These are phyloP conservation scores for Macquaria ambigua DNA, from an alignment of 2,113 vertebrate species.

Conservation along the genomic window DNA sequence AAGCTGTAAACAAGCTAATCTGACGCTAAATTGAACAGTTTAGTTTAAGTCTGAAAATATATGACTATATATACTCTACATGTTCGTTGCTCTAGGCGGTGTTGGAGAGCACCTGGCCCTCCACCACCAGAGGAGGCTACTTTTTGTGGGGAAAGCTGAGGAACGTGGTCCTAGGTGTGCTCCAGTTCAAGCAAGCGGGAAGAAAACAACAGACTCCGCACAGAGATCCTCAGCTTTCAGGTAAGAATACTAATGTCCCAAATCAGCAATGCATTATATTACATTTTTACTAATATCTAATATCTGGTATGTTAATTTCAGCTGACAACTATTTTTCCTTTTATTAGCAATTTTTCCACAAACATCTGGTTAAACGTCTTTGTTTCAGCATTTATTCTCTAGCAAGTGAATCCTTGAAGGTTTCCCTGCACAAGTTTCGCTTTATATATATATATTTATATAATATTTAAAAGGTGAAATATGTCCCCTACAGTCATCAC, in stretches of 20 bases:
- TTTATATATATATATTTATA: no score
- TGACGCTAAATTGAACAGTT: neutral
- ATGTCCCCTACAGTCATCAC: neutral
- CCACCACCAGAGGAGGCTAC: conserved; percentile 95
- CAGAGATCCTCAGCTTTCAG: conserved; percentile 88
- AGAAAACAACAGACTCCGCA: conserved; percentile 85
- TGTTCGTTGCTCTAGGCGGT: conserved; percentile 87
- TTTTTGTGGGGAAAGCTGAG: conserved; percentile 98
- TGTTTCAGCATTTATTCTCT: neutral
- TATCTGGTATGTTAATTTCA: neutral
- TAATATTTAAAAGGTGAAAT: neutral
- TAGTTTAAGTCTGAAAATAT: neutral
- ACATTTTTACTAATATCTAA: neutral
- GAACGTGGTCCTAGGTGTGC: conserved; percentile 93
- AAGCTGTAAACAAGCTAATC: neutral
- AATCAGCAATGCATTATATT: neutral
- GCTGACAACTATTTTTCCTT: neutral
- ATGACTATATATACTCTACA: neutral
- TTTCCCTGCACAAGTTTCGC: neutral
- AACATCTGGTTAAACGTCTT: neutral
- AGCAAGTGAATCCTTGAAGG: neutral
- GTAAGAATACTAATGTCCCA: conserved; percentile 77
- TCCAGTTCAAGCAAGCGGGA: conserved; percentile 94
- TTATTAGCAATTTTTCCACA: neutral
- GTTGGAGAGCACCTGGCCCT: conserved; percentile 98